These are phyloP conservation scores for Muscicapa adusta DNA, from an alignment of 2,113 vertebrate species.

Conservation along the genomic window DNA sequence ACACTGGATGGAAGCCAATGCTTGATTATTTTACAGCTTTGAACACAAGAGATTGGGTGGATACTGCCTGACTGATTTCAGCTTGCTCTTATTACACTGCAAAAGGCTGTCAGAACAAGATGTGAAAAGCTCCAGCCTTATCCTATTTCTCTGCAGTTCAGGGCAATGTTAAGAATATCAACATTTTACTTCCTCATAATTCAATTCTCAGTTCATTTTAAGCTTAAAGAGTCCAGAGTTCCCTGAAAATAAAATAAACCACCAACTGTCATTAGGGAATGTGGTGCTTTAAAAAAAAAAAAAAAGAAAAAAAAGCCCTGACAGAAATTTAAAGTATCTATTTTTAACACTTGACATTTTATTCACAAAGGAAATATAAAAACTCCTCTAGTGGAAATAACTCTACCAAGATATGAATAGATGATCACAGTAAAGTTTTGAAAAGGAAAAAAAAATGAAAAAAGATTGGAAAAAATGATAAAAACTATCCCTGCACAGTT, in stretches of 20 bases:
- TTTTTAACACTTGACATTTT: constrained; percentile 59
- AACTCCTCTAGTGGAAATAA: constrained; percentile 15
- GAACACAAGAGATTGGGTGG: constrained; percentile 49
- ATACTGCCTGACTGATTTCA: constrained; percentile 57
- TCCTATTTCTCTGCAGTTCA: background rate
- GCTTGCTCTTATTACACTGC: constrained; percentile 36
- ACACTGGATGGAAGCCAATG: constrained; percentile 21
- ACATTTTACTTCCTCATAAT: constrained; percentile 11
- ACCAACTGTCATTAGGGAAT: background rate
- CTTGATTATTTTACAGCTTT: constrained; percentile 42
- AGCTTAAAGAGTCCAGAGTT: background rate
- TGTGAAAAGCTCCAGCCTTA: constrained; percentile 3
- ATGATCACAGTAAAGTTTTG: background rate
- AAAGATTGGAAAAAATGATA: background rate
- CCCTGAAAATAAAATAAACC: constrained; percentile 26
- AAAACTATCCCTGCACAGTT: background rate
- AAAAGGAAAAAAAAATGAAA: background rate
- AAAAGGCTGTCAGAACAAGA: constrained; percentile 41
- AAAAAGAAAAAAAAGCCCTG: background rate
- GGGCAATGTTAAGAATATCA: background rate
- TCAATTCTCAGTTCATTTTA: background rate
- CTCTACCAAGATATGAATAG: background rate
- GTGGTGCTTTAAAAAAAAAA: background rate
- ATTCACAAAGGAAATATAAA: constrained; percentile 43
- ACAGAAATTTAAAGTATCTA: constrained; percentile 19